These are phyloP conservation scores for Drosophila takahashii DNA, from an alignment of 1,140 invertebrate species.

Conservation along the genomic window DNA sequence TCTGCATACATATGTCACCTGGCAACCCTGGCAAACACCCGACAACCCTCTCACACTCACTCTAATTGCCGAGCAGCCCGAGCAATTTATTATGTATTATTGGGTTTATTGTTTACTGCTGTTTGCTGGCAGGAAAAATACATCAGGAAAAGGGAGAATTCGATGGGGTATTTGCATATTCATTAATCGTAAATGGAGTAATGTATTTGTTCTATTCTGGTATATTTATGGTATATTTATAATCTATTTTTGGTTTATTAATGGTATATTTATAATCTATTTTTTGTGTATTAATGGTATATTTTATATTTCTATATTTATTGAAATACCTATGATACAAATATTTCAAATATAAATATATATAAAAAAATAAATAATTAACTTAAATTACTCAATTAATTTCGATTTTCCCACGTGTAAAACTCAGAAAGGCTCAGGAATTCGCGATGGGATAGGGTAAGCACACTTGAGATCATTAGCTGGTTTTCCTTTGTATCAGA, in stretches of 20 bases:
- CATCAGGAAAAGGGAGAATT: background rate
- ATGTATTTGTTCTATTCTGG: background rate
- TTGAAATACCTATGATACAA: no score
- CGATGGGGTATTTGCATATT: background rate
- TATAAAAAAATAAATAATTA: no score
- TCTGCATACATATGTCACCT: slow-evolving; percentile 21
- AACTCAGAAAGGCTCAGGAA: background rate
- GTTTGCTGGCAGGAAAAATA: background rate
- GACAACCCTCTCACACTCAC: no score
- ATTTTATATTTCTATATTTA: no score
- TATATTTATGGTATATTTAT: no score
- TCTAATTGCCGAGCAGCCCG: slow-evolving; percentile 8
- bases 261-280: no score
- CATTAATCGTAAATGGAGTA: background rate
- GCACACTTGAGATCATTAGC: slow-evolving; percentile 35
- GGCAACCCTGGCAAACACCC: slow-evolving; percentile 8
- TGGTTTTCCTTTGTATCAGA: slow-evolving; percentile 6
- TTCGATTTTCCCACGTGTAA: background rate
- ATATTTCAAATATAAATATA: no score
- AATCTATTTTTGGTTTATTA: no score
- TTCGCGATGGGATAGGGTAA: slow-evolving; percentile 22
- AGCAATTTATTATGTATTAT: slow-evolving; percentile 22
- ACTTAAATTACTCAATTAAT: background rate
- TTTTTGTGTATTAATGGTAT: no score
- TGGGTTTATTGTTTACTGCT: slow-evolving; percentile 13